Base-by-base conservation (phyloP, 2,888 invertebrate species). In the Cantharis rustica region DNA sequence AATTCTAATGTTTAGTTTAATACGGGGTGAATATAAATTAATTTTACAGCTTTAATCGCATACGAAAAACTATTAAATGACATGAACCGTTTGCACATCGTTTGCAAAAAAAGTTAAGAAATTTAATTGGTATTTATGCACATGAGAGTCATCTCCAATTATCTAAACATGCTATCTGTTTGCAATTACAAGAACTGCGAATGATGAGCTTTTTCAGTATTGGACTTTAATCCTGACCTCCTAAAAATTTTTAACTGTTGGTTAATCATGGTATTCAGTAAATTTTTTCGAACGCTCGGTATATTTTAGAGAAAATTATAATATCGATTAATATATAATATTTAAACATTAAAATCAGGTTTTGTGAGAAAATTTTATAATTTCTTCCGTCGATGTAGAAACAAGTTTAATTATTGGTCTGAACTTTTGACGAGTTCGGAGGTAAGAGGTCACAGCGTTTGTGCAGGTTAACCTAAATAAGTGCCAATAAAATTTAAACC, bases 381-480 rank as follows among this genome's bases (percentile, higher is more conserved):
- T 72, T 68, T 61, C 71, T 69, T 75, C 71, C 68, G 69, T 68
- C 16, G 72, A 69, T 72, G 73, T 73, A 71, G 73, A 73, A 76
- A 76, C 68, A 68, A 62, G 23, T 63, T 72, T 79, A 79, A 79
- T 79, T n/a, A n/a, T n/a, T 77, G 79, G 31, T 71, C 20, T 79
- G 79, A 78, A 79, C 79, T 79, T 79, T 77, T 75, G 27, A 68
- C 75, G 77, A 79, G 79, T 79, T 79, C 79, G 76, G 73, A 79
- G 79, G 79, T 79, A 79, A 79, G 71, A 79, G 79, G 79, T 75
- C 79, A 72, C 64, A 75, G 75, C 79, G 73, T 75, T 79, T 68
- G 77, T 68, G 73, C 77, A 75, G 61, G 71, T 76, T 77, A 79
- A 79, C 73, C 73, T 77, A 79, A 61, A 79, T 23, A 72, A 77